Base-by-base conservation (phyloP, 2,888 invertebrate species). In the Cephalotes varians region DNA sequence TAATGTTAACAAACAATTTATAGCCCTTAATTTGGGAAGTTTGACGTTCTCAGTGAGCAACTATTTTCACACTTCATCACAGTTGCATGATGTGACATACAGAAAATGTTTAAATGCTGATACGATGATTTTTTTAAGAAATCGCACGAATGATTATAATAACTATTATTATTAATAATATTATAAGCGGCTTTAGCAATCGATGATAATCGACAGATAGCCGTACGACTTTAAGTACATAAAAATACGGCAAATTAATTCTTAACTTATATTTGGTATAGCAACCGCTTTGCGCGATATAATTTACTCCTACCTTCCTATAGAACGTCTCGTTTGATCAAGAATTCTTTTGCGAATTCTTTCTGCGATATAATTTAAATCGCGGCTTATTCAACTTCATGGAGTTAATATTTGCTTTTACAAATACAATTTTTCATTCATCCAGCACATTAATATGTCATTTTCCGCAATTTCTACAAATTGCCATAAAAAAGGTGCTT, bases 181-280 rank as follows among this genome's bases (percentile, higher is more conserved):
- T 44, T 79, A 79, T 69, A 79, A 79, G 77, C 56, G 56, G 12
- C 25, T 3, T 69, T 31, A 79, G 10, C 77, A 69, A n/a, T n/a
- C n/a, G n/a, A 2, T 77, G 40, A 21, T 21, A 28, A 54, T 77
- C 25, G 31, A 79, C 34, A 44, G 21, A 74, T n/a, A 44, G 34
- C 65, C 56, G 31, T 54, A 77, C 12, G 31, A 56, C 40, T 82
- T 87, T 85, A 86, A 87, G 82, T 89, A 87, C 85, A 82, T 86
- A 86, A 86, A 86, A 85, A 87, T 82, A 89, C 40, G 49, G 83
- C 80, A 86, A 76, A 69, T 89, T 80, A 86, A 81, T 81, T 82
- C 60, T 44, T 85, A 74, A 86, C 76, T 79, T 83, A 82, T 84
- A 71, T 74, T 79, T 67, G 62, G 21, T 77, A 69, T 56, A 67